Evolutionary conservation across 2,113 vertebrate genomes (phyloP).

Genomic region (Scomber scombrus): DNA sequence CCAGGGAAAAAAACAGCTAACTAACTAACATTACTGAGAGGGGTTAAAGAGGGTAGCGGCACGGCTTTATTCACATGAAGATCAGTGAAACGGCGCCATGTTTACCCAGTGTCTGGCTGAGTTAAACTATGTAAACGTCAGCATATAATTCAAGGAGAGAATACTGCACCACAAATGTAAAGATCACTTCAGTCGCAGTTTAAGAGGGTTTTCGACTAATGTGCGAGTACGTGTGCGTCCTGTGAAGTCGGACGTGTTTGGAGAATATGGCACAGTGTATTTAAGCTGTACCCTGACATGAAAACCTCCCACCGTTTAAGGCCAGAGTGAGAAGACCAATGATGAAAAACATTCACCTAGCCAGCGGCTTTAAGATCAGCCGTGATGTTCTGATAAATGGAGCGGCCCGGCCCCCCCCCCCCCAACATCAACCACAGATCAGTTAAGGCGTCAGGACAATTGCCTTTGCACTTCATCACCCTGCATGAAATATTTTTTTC

Average conservation of each 20-base stretch:
- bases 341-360: slow-evolving; percentile 39
- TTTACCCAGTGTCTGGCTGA: slow-evolving; percentile 69
- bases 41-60: slow-evolving; percentile 64
- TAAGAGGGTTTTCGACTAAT: not conserved
- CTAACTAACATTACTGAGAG: slow-evolving; percentile 61
- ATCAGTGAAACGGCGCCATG: slow-evolving; percentile 62
- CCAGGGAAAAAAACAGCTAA: slow-evolving; percentile 43
- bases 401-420: not conserved
- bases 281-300: slow-evolving; percentile 6
- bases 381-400: slow-evolving; percentile 59
- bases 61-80: slow-evolving; percentile 65
- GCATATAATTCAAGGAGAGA: slow-evolving; percentile 44
- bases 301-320: slow-evolving; percentile 13
- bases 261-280: not conserved
- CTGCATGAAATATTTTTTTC: slow-evolving; percentile 19
- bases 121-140: slow-evolving; percentile 53
- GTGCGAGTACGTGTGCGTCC: slow-evolving; percentile 25
- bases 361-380: slow-evolving; percentile 45
- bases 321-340: slow-evolving; percentile 37
- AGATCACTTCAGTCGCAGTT: slow-evolving; percentile 23
- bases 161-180: slow-evolving; percentile 30
- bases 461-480: slow-evolving; percentile 47
- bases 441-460: slow-evolving; percentile 32
- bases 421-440: slow-evolving; percentile 46
- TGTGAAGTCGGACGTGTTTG: slow-evolving; percentile 16